Percentiles rank a stretch among this genome's conserved stretches.
Evolutionary conservation across 2,113 vertebrate species (phyloP).

Genomic region (Xenopus laevis): DNA sequence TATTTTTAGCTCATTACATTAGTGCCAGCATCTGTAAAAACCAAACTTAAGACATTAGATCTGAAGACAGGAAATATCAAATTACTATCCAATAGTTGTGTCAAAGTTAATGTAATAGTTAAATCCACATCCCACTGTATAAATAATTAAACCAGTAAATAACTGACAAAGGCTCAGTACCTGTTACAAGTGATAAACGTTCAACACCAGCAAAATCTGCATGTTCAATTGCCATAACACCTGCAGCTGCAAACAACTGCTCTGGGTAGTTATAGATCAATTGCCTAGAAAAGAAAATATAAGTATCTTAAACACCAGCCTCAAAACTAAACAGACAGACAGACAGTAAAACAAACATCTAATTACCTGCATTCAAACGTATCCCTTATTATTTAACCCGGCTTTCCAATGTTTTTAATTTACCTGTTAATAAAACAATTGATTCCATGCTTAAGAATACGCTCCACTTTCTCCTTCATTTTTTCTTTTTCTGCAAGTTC

Average conservation of each 20-base stretch:
- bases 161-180: conserved; percentile 53
- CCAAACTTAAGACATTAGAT: too few relatives aligned
- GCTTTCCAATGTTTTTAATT: background rate
- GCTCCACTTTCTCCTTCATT: conserved; percentile 98
- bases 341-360: too few relatives aligned
- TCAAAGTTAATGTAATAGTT: too few relatives aligned
- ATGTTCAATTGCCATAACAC: conserved; percentile 97
- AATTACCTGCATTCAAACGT: too few relatives aligned
- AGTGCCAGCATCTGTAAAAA: too few relatives aligned
- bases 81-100: too few relatives aligned
- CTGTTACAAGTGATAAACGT: conserved; percentile 91
- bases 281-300: conserved; percentile 69
- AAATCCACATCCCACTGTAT: background rate
- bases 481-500: conserved; percentile 96
- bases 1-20: too few relatives aligned
- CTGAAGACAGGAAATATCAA: too few relatives aligned
- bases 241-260: conserved; percentile 90
- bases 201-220: conserved; percentile 94
- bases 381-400: too few relatives aligned
- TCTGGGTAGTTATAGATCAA: conserved; percentile 98
- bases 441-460: conserved; percentile 95
- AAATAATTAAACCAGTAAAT: too few relatives aligned
- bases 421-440: conserved; percentile 99
- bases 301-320: background rate
- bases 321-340: background rate